Percentiles rank a stretch among this genome's conserved stretches.
phyloP scores from a whole-genome alignment of 1,140 invertebrate species.

The Brachionus paranguensis region DNA sequence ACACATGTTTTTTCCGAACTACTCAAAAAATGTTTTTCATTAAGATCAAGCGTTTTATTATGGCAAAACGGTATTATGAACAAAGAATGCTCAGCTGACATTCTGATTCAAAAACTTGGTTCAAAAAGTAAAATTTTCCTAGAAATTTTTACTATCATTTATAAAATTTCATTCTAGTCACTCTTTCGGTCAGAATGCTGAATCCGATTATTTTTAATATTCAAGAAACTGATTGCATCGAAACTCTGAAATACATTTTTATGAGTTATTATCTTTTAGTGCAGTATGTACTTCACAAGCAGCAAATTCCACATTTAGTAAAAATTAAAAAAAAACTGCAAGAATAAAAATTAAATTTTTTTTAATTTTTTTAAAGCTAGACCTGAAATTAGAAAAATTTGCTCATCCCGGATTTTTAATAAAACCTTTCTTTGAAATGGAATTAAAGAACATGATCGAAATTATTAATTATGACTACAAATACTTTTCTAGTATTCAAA shows the following conservation, averaged over 20 bases:
- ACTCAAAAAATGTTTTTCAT: background rate
- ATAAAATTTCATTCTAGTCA: background rate
- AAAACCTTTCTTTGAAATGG: background rate
- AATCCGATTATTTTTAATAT: background rate
- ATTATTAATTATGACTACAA: background rate
- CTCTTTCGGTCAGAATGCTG: background rate
- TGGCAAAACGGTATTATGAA: slow-evolving; percentile 11
- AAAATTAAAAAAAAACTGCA: background rate
- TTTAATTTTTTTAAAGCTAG: background rate
- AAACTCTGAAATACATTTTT: background rate
- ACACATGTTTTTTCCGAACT: background rate
- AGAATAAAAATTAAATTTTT: too few species aligned
- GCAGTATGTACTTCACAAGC: background rate
- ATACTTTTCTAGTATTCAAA: background rate
- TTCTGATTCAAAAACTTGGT: background rate
- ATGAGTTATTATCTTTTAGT: slow-evolving; percentile 1
- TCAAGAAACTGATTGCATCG: background rate
- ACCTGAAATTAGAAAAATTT: background rate
- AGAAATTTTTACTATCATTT: background rate
- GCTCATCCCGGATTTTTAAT: background rate
- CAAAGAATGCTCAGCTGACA: background rate
- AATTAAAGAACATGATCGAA: background rate
- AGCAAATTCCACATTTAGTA: background rate
- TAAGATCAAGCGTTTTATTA: background rate
- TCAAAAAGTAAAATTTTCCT: background rate